Evolutionary conservation across 2,113 vertebrate species (phyloP).

Genomic region (Thalassarche chlororhynchos): DNA sequence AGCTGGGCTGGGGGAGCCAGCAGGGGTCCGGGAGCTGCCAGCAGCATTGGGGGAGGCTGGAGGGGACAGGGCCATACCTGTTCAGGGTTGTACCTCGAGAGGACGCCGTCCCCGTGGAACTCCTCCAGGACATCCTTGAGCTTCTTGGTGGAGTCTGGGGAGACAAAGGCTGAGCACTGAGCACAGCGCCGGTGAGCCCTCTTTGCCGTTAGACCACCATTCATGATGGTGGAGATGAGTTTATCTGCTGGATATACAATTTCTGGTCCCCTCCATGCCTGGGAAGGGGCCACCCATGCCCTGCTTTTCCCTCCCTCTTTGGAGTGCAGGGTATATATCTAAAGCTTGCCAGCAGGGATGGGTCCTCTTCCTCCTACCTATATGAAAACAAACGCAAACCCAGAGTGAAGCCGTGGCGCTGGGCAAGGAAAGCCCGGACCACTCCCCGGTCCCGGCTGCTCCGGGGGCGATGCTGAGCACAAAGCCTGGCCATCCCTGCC

Average conservation of each 20-base stretch:
- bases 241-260: neutral
- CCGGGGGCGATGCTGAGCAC: neutral
- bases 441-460: neutral
- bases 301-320: neutral
- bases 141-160: constrained; percentile 92
- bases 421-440: neutral
- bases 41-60: neutral
- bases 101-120: constrained; percentile 86
- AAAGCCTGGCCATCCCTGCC: neutral
- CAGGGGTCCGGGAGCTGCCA: neutral
- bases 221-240: neutral
- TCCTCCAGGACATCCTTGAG: constrained; percentile 93
- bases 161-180: constrained; percentile 7
- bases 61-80: constrained; percentile 76
- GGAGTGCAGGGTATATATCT: neutral
- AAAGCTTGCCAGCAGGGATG: neutral
- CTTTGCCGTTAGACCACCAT: neutral
- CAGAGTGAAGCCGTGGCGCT: accelerated
- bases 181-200: accelerated
- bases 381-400: neutral
- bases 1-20: neutral
- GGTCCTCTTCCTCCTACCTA: neutral
- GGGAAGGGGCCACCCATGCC: neutral
- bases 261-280: neutral
- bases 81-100: constrained; percentile 88